Base-by-base conservation (phyloP, 2,113 vertebrate genomes). In the Aphyosemion australe region DNA sequence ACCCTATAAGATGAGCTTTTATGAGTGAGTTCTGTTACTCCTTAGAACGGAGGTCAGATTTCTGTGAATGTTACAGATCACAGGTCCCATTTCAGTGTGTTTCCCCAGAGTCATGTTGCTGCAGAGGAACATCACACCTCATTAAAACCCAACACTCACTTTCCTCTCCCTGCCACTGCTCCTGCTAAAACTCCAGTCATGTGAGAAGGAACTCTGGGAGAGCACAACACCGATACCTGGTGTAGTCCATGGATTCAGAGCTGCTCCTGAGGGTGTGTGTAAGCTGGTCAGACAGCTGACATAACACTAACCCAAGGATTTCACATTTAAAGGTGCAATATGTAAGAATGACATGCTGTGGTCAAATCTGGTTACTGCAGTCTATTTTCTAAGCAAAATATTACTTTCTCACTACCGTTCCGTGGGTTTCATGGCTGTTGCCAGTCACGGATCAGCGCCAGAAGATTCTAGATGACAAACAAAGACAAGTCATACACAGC, bases 101-200 rank as follows among this genome's bases (percentile, higher is more conserved):
- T 47, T 70, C 53, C 74, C 11, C 34, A 15, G 76, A 59, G 69
- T 87, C 74, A 32, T 60, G 56, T 84, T 79, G 62, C 72, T 66
- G 42, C 65, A 57, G 59, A 78, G 76, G 84, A 85, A 87, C 70
- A 82, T 84, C 3, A 5, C 76, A 85, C 76, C 82, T 87, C 75
- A 63, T 89, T 85, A 84, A 87, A 86, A 67, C 58, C 54, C 45
- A 78, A 73, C 69, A 83, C 79, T 56, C 63, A 32, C 52, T 63
- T 65, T 65, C 63, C 62, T 63, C 58, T 76, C 58, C 58, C 26
- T 52, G 64, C 55, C 61, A 69, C 50, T 57, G 50, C 16, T 12
- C 16, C 0, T 6, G 65, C 73, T 52, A 58, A 75, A 79, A 39
- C 68, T 59, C 19, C 51, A 21, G 58, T 52, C 73, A 69, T 74